phyloP scores from a whole-genome alignment of 2,113 vertebrate genomes.

The Aleadryas rufinucha region DNA sequence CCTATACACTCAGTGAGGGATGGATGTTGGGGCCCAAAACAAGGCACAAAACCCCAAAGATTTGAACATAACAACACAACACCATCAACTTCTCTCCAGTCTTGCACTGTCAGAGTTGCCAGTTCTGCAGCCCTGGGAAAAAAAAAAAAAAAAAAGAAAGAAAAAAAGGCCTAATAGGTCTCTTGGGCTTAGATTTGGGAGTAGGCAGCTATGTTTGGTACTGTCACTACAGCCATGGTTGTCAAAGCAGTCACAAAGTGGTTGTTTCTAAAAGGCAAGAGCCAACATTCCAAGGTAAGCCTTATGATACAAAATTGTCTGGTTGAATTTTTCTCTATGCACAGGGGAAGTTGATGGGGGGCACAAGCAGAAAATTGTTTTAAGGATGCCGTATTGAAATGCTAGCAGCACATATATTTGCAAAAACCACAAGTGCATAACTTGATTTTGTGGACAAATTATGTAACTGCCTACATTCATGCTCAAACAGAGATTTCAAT shows the following conservation, averaged over 20 bases:
- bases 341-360: background rate
- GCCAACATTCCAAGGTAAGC: background rate
- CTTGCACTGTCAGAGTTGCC: background rate
- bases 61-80: background rate
- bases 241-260: background rate
- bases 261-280: background rate
- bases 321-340: background rate
- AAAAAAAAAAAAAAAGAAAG: background rate
- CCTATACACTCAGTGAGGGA: background rate
- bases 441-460: background rate
- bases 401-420: background rate
- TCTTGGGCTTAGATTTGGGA: background rate
- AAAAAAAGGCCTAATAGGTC: background rate
- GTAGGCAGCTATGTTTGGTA: background rate
- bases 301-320: background rate
- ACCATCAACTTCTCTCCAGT: background rate
- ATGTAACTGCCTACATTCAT: background rate
- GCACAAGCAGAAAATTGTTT: background rate
- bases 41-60: background rate
- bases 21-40: background rate
- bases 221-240: background rate
- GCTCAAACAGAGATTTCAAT: background rate
- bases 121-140: background rate
- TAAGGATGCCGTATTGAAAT: background rate
- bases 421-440: background rate